phyloP scores from a whole-genome alignment of 1,140 invertebrate genomes.

The Drosophila teissieri region DNA sequence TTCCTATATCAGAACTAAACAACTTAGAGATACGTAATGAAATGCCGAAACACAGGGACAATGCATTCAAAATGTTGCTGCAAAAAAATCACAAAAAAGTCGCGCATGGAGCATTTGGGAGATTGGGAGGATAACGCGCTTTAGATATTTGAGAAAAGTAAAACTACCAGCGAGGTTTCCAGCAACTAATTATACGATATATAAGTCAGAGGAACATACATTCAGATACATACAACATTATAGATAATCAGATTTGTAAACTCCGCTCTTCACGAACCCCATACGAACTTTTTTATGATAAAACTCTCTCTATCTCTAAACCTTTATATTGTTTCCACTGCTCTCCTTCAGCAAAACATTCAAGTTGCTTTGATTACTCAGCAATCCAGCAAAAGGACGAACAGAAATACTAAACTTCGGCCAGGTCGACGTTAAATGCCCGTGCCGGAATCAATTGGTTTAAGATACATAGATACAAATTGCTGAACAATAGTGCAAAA shows the following conservation, averaged over 20 bases:
- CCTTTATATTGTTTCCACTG: constrained; percentile 55
- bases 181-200: constrained; percentile 74
- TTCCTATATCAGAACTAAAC: constrained; percentile 47
- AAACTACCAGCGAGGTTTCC: constrained; percentile 80
- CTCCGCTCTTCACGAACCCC: constrained; percentile 46
- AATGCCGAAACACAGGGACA: constrained; percentile 46
- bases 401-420: constrained; percentile 33
- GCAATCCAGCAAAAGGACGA: constrained; percentile 34
- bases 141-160: constrained; percentile 40
- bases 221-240: constrained; percentile 44
- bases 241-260: constrained; percentile 53
- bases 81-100: constrained; percentile 24
- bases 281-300: constrained; percentile 63
- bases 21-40: constrained; percentile 49
- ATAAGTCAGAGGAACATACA: constrained; percentile 38
- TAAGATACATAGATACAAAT: neutral
- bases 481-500: neutral
- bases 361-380: constrained; percentile 57
- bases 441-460: constrained; percentile 25
- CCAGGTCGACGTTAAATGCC: constrained; percentile 31
- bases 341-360: constrained; percentile 52
- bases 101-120: constrained; percentile 12
- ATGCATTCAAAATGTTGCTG: constrained; percentile 77
- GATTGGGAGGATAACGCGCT: constrained; percentile 27
- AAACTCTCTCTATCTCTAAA: constrained; percentile 48